These are phyloP conservation scores for Micropoecilia bifurca DNA, from an alignment of 2,797 vertebrate genomes.

Conservation along the genomic window DNA sequence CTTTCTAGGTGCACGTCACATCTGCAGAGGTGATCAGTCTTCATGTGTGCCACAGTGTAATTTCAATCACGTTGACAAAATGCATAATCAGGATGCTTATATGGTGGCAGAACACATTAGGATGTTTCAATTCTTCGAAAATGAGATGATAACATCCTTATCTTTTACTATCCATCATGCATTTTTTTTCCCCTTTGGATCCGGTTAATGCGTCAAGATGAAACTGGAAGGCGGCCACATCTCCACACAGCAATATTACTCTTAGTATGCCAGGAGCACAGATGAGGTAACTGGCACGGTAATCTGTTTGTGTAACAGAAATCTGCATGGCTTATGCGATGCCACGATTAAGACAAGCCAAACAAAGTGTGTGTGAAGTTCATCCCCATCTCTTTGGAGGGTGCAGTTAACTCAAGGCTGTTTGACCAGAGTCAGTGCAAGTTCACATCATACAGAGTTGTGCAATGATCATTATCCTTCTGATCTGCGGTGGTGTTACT, in stretches of 20 bases:
- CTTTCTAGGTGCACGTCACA: slow-evolving; percentile 53
- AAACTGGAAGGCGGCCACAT: slow-evolving; percentile 64
- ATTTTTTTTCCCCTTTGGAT: slow-evolving; percentile 34
- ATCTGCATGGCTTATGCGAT: slow-evolving; percentile 39
- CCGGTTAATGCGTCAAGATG: slow-evolving; percentile 54
- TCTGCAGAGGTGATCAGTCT: slow-evolving; percentile 64
- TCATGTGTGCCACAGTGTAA: slow-evolving; percentile 34
- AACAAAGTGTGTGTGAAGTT: slow-evolving; percentile 39
- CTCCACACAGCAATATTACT: slow-evolving; percentile 53
- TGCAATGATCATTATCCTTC: slow-evolving; percentile 63
- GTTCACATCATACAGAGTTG: slow-evolving; percentile 53
- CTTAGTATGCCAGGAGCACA: slow-evolving; percentile 60
- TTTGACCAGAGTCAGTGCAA: slow-evolving; percentile 54
- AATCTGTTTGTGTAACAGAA: slow-evolving; percentile 56
- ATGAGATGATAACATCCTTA: slow-evolving; percentile 38
- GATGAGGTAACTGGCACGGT: slow-evolving; percentile 66
- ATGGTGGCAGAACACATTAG: slow-evolving; percentile 43
- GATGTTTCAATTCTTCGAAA: slow-evolving; percentile 42
- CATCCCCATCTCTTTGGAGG: not conserved
- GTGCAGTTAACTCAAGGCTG: not conserved
- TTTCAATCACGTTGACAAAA: slow-evolving; percentile 54
- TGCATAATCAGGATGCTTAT: slow-evolving; percentile 44
- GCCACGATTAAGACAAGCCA: slow-evolving; percentile 47
- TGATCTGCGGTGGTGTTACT: slow-evolving; percentile 55
- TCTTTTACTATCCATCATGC: slow-evolving; percentile 45